phyloP scores from a whole-genome alignment of 2,113 vertebrate genomes.

The Lathamus discolor region DNA sequence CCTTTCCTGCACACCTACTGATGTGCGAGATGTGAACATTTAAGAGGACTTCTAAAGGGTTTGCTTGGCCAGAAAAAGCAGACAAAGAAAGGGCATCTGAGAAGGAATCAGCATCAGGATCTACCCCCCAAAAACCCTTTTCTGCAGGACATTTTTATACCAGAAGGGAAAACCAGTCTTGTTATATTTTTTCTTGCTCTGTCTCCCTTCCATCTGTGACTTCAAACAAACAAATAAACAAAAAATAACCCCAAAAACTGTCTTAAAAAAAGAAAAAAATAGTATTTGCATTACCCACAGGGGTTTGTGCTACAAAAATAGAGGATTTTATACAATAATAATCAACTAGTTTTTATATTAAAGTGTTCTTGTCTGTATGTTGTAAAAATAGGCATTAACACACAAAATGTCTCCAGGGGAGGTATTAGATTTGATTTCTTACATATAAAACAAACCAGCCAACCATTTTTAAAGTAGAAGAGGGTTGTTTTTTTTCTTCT shows the following conservation, averaged over 20 bases:
- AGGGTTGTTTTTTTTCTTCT: slow-evolving; percentile 64
- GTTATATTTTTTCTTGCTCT: slow-evolving; percentile 64
- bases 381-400: slow-evolving; percentile 79
- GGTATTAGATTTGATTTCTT: slow-evolving; percentile 77
- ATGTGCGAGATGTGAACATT: slow-evolving; percentile 95
- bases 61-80: slow-evolving; percentile 59
- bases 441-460: slow-evolving; percentile 67
- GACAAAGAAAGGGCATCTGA: slow-evolving; percentile 47
- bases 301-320: slow-evolving; percentile 73
- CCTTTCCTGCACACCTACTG: slow-evolving; percentile 94
- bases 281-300: slow-evolving; percentile 75
- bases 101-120: slow-evolving; percentile 65
- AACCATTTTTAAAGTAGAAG: slow-evolving; percentile 85
- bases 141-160: slow-evolving; percentile 67
- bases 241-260: slow-evolving; percentile 67
- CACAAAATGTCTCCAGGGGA: slow-evolving; percentile 72
- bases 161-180: slow-evolving; percentile 72
- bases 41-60: slow-evolving; percentile 74
- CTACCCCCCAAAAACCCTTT: slow-evolving; percentile 52
- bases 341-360: slow-evolving; percentile 85
- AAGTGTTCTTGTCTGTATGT: slow-evolving; percentile 78
- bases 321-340: slow-evolving; percentile 75
- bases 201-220: slow-evolving; percentile 76
- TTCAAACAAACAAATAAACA: slow-evolving; percentile 73
- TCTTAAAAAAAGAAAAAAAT: slow-evolving; percentile 65